phyloP scores from a whole-genome alignment of 2,888 invertebrate genomes.

The Eudemis profundana region DNA sequence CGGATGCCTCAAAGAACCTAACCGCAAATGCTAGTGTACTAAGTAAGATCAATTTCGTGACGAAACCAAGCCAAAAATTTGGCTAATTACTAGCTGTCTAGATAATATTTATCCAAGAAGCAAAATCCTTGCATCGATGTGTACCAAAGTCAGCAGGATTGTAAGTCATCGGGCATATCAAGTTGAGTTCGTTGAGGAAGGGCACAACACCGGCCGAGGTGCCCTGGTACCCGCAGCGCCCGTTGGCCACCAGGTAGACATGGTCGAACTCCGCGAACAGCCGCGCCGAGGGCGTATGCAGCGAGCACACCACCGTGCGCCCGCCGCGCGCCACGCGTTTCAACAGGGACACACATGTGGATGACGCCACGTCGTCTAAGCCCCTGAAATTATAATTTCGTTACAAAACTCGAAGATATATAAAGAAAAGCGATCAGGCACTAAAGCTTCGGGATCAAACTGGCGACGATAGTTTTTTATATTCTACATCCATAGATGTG shows the following conservation, averaged over 20 bases:
- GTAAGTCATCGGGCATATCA: constrained; percentile 95
- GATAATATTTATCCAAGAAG: too few relatives aligned
- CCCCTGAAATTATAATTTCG: constrained; percentile 85
- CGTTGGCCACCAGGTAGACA: constrained; percentile 94
- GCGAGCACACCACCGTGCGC: constrained; percentile 96
- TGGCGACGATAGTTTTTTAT: too few relatives aligned
- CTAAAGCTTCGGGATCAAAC: too few relatives aligned
- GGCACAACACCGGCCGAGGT: constrained; percentile 91
- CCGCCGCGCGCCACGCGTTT: constrained; percentile 94
- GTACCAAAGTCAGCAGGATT: constrained; percentile 98
- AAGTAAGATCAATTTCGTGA: too few relatives aligned
- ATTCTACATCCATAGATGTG: too few relatives aligned
- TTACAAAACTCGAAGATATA: too few relatives aligned
- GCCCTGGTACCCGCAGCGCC: constrained; percentile 96
- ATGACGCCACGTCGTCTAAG: constrained; percentile 95
- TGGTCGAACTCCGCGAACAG: constrained; percentile 96
- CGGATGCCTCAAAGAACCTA: too few relatives aligned
- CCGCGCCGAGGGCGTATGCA: constrained; percentile 98
- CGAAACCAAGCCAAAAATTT: too few relatives aligned
- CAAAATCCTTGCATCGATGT: too few relatives aligned
- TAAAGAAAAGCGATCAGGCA: too few relatives aligned
- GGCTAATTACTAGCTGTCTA: too few relatives aligned
- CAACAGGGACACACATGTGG: constrained; percentile 94
- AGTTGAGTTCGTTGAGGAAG: constrained; percentile 90
- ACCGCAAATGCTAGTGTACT: too few relatives aligned